These are phyloP conservation scores for Empidonax alnorum DNA, from an alignment of 2,113 vertebrate species.

Conservation along the genomic window DNA sequence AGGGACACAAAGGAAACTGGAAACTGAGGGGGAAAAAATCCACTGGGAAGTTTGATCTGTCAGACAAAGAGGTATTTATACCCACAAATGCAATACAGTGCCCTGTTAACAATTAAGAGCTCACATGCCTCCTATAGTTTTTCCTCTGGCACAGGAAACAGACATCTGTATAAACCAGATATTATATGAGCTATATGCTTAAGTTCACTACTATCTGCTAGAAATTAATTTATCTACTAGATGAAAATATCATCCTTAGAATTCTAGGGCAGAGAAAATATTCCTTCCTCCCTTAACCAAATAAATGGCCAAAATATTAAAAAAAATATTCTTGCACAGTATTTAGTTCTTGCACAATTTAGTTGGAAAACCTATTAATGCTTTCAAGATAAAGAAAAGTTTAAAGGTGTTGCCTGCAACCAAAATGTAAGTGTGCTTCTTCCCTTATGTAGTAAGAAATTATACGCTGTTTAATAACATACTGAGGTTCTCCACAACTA, in stretches of 20 bases:
- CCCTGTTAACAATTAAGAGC: not conserved
- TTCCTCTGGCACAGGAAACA: not conserved
- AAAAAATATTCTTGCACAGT: not conserved
- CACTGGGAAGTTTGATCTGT: not conserved
- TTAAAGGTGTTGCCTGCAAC: not conserved
- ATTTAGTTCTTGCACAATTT: not conserved
- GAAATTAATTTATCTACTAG: not conserved
- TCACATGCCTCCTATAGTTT: not conserved
- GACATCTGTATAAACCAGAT: not conserved
- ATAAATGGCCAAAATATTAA: not conserved
- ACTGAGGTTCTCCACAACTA: not conserved
- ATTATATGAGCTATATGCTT: not conserved
- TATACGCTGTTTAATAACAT: not conserved
- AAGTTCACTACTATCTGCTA: not conserved
- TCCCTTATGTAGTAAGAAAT: not conserved
- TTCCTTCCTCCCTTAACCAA: not conserved
- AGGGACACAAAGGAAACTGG: not conserved
- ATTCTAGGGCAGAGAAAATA: not conserved
- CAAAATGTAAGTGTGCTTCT: not conserved
- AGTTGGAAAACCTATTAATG: not conserved
- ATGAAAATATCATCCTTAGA: not conserved
- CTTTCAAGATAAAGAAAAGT: not conserved
- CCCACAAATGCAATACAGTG: not conserved
- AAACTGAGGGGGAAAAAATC: not conserved
- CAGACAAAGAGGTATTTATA: not conserved